Evolutionary conservation across 30 jellyfish, hydroid and myxozoan species (phyloP), one percentile per base, ranked within the genome.

Genomic region (Aurelia sp.): DNA sequence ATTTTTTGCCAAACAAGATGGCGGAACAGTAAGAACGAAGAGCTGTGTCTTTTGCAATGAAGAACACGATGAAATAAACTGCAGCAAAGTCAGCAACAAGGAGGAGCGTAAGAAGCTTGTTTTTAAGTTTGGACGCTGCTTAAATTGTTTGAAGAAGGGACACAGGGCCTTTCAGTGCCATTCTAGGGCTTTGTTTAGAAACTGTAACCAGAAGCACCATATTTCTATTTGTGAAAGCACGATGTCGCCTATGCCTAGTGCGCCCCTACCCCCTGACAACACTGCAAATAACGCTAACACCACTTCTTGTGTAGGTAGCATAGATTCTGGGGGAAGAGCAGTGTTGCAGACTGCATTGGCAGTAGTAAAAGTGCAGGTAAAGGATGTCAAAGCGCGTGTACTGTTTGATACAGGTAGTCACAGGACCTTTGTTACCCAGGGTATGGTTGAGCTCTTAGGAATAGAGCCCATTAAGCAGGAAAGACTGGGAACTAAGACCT

Each of bases 211-310:
- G n/a, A n/a, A n/a, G n/a, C n/a, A n/a, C n/a, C n/a, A n/a, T n/a
- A n/a, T n/a, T n/a, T n/a, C n/a, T 31, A n/a, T 75, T 4, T 72
- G 74, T 35, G 67, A 33, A 16, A 38, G 31, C n/a, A n/a, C n/a
- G n/a, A n/a, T n/a, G n/a, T n/a, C n/a, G n/a, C n/a, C n/a, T n/a
- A n/a, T n/a, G n/a, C n/a, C n/a, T n/a, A n/a, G n/a, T n/a, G n/a
- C n/a, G n/a, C n/a, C n/a, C n/a, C n/a, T n/a, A n/a, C n/a, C 35
- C 17, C 66, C 66, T 31, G 82, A 5, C 5, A 15, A 24, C 38
- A 13, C 75, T 64, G 67, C 91, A 81, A 50, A 67, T 84, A 40
- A 84, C 91, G 22, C 85, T 35, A 52, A 75, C 85, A 17, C 53
- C 10, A 81, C 91, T 12, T 84, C n/a, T n/a, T n/a, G n/a, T n/a